phyloP scores from a whole-genome alignment of 2,113 vertebrate genomes.

The Meriones unguiculatus region DNA sequence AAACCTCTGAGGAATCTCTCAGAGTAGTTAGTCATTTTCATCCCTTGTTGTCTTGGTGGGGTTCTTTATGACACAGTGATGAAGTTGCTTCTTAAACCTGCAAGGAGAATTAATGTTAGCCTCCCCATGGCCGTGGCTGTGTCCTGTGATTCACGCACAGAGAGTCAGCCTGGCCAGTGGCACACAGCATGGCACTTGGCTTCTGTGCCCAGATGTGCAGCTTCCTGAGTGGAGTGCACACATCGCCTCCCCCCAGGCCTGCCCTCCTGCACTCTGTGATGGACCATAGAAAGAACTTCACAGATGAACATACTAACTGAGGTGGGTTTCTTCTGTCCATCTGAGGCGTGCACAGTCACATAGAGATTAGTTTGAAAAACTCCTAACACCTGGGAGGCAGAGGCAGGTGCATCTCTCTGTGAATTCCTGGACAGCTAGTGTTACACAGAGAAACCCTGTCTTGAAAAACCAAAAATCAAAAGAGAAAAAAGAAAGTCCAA shows the following conservation, averaged over 20 bases:
- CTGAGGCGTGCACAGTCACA: neutral
- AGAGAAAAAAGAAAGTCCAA: too few relatives aligned
- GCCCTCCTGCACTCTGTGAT: conserved; percentile 57
- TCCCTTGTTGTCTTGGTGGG: neutral
- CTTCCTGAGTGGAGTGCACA: neutral
- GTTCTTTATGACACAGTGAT: conserved; percentile 26
- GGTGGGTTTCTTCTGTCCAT: conserved; percentile 52
- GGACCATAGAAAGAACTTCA: conserved; percentile 57
- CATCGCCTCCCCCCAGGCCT: conserved; percentile 54
- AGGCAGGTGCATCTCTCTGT: too few relatives aligned
- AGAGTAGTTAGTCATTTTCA: conserved; percentile 34
- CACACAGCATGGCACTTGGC: neutral
- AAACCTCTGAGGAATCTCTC: neutral
- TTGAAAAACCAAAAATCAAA: too few relatives aligned
- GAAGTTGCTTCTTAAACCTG: conserved; percentile 5
- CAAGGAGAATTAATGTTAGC: neutral
- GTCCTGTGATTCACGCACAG: neutral
- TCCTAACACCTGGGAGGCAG: neutral
- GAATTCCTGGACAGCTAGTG: too few relatives aligned
- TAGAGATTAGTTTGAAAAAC: conserved; percentile 17
- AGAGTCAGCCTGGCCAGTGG: neutral
- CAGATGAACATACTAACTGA: conserved; percentile 61
- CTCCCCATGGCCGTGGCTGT: neutral
- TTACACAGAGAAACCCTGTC: too few relatives aligned
- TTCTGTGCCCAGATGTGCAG: neutral